Evolutionary conservation across 2,888 invertebrate species (phyloP).

Genomic region (Polyploca ridens): DNA sequence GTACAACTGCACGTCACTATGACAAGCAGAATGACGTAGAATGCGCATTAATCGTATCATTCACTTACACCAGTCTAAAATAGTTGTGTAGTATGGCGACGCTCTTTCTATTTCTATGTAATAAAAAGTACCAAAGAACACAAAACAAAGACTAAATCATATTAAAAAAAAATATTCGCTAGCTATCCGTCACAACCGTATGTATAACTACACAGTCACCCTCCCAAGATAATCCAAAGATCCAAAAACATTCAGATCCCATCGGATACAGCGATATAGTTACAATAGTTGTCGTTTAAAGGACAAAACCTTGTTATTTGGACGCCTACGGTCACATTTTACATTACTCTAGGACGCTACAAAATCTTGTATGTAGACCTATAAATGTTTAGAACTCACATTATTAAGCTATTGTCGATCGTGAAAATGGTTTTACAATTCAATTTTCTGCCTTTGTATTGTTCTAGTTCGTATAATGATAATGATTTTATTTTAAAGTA

Average conservation of each 20-base stretch:
- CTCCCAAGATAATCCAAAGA: constrained; percentile 59
- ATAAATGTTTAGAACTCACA: constrained; percentile 22
- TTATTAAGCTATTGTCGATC: constrained; percentile 1
- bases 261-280: constrained; percentile 66
- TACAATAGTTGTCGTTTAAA: constrained; percentile 80
- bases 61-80: too few species aligned
- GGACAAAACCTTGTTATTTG: constrained; percentile 80
- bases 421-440: neutral
- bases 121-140: too few species aligned
- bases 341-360: constrained; percentile 35
- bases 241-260: constrained; percentile 71
- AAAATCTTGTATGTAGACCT: constrained; percentile 22
- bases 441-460: neutral
- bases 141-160: too few species aligned
- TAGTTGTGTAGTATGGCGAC: too few species aligned
- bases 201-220: constrained; percentile 18
- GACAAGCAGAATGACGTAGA: too few species aligned
- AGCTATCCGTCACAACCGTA: constrained; percentile 15
- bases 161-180: neutral
- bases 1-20: too few species aligned
- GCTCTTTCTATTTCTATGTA: too few species aligned
- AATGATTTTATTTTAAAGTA: too few species aligned
- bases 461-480: neutral
- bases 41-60: too few species aligned
- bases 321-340: constrained; percentile 73